Base-by-base conservation (phyloP, 2,113 vertebrate species). In the Chlamydotis undulata region DNA sequence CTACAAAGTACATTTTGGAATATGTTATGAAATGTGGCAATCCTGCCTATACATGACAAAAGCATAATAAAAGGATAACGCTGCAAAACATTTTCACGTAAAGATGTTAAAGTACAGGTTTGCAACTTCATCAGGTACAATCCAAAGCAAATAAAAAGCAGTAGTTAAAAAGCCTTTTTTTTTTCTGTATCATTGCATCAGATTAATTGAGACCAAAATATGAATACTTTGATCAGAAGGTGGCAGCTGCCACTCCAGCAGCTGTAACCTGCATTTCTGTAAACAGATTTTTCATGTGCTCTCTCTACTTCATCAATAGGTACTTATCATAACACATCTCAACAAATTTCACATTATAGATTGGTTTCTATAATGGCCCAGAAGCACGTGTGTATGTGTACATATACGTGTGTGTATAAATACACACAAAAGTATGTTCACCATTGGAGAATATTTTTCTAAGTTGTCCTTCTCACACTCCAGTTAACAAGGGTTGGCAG, bases 11-110 rank as follows among this genome's bases (percentile, higher is more conserved):
- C 8, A 3, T 60, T 73, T 91, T 76, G 52, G 53, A 91, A 49
- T 77, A 23, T 19, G n/a, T 64, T 70, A n/a, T 23, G 55, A 91
- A 87, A 83, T 29, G 35, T 79, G 52, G 45, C 63, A 82, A 50
- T 47, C 21, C 31, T 89, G 14, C 67, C 31, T 49, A 7, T 77
- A 64, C 9, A 2, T 64, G 29, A 68, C 50, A 90, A 92, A 92
- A 85, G 65, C 22, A 4, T 43, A 81, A 75, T 70, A 92, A 96
- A 97, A 95, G 49, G 21, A 53, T 76, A 41, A 47, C 12, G 7
- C 37, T 60, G 50, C 19, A 85, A 92, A 83, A 65, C 26, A 49
- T 55, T 80, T 89, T 84, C 74, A 89, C 9, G 28, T 70, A 53
- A 83, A 65, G 26, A 59, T n/a, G 8, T 76, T 92, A 37, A 59